phyloP scores from a whole-genome alignment of 2,888 invertebrate species.

The Prosapia bicincta region DNA sequence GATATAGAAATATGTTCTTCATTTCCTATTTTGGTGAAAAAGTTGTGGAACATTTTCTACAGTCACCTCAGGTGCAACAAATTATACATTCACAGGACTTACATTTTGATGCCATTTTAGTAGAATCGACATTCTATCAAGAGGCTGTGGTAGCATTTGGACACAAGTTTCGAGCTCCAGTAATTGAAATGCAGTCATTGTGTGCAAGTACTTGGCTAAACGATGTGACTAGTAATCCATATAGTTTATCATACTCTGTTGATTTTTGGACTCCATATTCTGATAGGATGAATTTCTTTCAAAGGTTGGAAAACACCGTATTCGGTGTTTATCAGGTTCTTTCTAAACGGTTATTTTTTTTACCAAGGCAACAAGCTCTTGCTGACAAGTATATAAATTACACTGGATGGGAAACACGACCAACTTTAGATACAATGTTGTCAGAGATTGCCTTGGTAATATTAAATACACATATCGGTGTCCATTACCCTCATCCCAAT shows the following conservation, averaged over 20 bases:
- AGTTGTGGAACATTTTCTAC: neutral
- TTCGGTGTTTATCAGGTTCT: neutral
- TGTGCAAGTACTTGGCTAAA: neutral
- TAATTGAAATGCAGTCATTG: neutral
- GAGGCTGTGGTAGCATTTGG: neutral
- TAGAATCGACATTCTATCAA: neutral
- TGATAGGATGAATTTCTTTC: neutral
- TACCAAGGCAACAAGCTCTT: neutral
- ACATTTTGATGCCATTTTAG: neutral
- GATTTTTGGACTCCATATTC: neutral
- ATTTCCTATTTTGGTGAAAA: neutral
- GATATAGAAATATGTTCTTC: neutral
- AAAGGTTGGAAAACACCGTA: neutral
- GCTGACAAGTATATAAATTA: neutral
- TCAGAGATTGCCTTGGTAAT: neutral
- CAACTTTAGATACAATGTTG: neutral
- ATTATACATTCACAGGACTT: neutral
- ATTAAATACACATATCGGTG: neutral
- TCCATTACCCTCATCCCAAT: neutral
- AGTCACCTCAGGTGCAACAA: neutral
- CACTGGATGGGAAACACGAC: neutral
- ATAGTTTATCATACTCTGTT: neutral
- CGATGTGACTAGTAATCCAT: neutral
- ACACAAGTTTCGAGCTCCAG: neutral
- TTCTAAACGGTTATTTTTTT: neutral